These are phyloP conservation scores for Mamestra configurata DNA, from an alignment of 1,140 invertebrate genomes.

Conservation along the genomic window DNA sequence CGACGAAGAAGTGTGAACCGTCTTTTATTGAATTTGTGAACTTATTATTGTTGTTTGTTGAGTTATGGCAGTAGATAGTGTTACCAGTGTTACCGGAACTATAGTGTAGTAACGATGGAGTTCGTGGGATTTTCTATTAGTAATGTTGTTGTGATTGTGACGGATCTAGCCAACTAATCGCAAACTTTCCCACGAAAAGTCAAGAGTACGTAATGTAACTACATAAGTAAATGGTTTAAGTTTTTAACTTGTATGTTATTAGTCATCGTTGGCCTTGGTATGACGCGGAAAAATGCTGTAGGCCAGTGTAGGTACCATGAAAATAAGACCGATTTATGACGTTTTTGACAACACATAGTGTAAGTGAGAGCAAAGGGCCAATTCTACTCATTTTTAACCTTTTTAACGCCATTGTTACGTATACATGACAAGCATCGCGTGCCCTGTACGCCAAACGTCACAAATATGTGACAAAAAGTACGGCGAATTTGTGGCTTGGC, in stretches of 20 bases:
- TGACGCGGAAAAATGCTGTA: no score
- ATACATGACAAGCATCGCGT: no score
- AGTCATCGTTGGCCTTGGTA: background rate
- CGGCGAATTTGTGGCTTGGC: no score
- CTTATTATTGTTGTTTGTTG: background rate
- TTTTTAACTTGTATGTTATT: background rate
- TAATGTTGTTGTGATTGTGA: constrained; percentile 9
- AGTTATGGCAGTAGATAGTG: background rate
- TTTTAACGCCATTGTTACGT: no score
- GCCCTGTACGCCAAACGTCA: no score
- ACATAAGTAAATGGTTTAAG: background rate
- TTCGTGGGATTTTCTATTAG: constrained; percentile 36
- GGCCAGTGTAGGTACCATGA: no score
- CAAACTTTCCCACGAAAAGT: constrained; percentile 16
- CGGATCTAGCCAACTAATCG: background rate
- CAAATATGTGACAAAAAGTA: no score
- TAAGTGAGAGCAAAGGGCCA: no score
- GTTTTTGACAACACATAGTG: no score
- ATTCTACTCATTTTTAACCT: no score
- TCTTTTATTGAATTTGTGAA: background rate
- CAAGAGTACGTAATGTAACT: background rate
- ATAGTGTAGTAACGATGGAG: background rate
- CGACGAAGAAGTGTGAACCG: background rate
- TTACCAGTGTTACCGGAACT: constrained; percentile 24
- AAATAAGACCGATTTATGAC: no score